Evolutionary conservation across 2,797 vertebrate species (phyloP).

Genomic region (Sebastes itinus): DNA sequence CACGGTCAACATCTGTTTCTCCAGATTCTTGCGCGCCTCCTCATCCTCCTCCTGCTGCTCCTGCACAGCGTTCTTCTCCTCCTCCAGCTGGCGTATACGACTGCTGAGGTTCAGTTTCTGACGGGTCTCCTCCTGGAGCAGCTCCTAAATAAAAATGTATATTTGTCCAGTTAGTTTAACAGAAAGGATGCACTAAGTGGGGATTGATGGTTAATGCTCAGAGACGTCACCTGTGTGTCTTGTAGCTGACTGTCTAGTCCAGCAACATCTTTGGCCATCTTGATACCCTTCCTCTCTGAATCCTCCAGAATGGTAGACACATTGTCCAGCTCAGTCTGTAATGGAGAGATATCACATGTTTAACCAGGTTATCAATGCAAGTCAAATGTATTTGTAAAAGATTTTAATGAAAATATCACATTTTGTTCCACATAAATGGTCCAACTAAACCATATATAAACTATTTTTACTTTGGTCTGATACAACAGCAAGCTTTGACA

Average conservation of each 20-base stretch:
- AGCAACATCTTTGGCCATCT: conserved; percentile 91
- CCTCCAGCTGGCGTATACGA: conserved; percentile 94
- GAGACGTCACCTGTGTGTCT: conserved; percentile 89
- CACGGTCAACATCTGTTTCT: conserved; percentile 90
- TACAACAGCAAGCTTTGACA: not conserved
- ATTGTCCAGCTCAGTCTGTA: conserved; percentile 93
- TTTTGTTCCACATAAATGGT: not conserved
- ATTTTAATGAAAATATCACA: not conserved
- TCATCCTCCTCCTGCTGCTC: conserved; percentile 99
- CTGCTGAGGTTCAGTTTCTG: conserved; percentile 97
- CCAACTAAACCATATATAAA: not conserved
- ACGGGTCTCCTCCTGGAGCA: conserved; percentile 97
- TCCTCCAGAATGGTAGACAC: conserved; percentile 93
- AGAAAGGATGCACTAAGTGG: not conserved
- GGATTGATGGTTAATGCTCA: not conserved
- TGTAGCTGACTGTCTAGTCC: conserved; percentile 94
- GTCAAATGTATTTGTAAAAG: not conserved
- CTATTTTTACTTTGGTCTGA: not conserved
- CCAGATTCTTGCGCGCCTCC: conserved; percentile 91
- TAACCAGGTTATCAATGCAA: not conserved
- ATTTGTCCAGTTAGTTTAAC: not conserved
- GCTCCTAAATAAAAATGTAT: conserved; percentile 80
- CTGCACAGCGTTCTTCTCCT: conserved; percentile 92
- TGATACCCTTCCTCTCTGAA: conserved; percentile 95
- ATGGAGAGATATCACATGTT: not conserved